These are phyloP conservation scores for Tipula lateralis DNA, from an alignment of 2,888 invertebrate genomes.

Conservation along the genomic window DNA sequence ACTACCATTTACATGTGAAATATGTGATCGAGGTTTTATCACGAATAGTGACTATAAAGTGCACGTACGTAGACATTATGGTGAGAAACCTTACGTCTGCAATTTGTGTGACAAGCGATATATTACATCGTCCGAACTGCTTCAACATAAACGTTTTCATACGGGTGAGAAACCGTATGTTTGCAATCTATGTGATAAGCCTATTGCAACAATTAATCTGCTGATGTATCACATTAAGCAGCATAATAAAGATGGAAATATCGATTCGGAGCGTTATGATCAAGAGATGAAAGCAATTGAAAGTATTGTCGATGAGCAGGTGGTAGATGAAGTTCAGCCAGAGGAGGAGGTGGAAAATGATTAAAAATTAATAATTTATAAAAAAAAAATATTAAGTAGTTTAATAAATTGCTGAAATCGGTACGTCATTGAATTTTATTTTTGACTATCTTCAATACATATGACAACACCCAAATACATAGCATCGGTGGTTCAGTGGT, in stretches of 20 bases:
- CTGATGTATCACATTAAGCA: neutral
- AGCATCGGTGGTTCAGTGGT: neutral
- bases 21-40: neutral
- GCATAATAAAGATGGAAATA: neutral
- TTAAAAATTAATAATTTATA: neutral
- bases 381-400: too few species aligned
- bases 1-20: neutral
- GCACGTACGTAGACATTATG: neutral
- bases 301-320: neutral
- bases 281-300: neutral
- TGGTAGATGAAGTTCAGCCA: neutral
- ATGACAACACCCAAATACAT: too few species aligned
- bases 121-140: neutral
- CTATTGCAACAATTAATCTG: neutral
- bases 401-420: too few species aligned
- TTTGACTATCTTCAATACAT: too few species aligned
- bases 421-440: too few species aligned
- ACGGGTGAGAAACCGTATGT: slow-evolving; percentile 28
- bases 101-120: neutral
- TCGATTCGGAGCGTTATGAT: neutral
- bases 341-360: neutral
- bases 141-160: neutral
- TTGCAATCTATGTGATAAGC: slow-evolving; percentile 3
- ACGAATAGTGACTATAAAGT: neutral
- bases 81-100: neutral